Conservation (phyloP, 2,888 invertebrate genomes). For the Timema cristinae region DNA sequence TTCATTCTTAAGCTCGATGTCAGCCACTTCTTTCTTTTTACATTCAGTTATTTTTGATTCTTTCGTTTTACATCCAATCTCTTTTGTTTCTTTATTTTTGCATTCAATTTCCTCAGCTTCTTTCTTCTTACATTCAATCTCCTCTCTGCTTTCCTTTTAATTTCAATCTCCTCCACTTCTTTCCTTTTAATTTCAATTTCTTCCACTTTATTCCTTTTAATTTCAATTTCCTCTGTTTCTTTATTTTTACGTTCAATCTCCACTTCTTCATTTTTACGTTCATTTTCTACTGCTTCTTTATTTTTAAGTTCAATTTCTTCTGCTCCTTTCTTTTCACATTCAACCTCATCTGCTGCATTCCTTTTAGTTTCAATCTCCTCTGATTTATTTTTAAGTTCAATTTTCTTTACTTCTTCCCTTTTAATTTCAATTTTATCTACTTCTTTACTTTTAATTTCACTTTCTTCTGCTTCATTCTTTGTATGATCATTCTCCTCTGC, state of each 20-base stretch:
- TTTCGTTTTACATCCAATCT: not conserved
- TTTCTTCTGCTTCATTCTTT: slow-evolving; percentile 11
- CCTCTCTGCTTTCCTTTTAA: slow-evolving; percentile 15
- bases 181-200: not conserved
- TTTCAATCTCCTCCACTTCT: too few relatives aligned
- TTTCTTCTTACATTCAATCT: slow-evolving; percentile 5
- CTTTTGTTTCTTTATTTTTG: not conserved
- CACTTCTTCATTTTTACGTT: slow-evolving; percentile 10
- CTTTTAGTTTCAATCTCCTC: slow-evolving; percentile 21
- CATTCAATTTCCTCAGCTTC: slow-evolving; percentile 6
- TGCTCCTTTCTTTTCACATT: not conserved
- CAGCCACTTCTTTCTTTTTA: not conserved
- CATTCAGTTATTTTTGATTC: not conserved
- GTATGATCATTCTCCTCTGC: slow-evolving; percentile 11
- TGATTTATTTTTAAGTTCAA: slow-evolving; percentile 14
- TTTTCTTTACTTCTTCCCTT: slow-evolving; percentile 10
- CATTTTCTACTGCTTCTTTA: not conserved
- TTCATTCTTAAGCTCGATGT: not conserved
- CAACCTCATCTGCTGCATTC: not conserved
- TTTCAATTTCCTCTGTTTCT: not conserved
- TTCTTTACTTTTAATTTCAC: not conserved
- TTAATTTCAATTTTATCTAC: not conserved
- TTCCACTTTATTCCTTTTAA: slow-evolving; percentile 5
- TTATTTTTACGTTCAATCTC: not conserved
- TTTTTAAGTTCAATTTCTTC: not conserved